A percentile compares a stretch with the other conserved stretches of the same genome.
Evolutionary conservation across 2,888 invertebrate genomes (phyloP).

Genomic region (Plebejus melissa): DNA sequence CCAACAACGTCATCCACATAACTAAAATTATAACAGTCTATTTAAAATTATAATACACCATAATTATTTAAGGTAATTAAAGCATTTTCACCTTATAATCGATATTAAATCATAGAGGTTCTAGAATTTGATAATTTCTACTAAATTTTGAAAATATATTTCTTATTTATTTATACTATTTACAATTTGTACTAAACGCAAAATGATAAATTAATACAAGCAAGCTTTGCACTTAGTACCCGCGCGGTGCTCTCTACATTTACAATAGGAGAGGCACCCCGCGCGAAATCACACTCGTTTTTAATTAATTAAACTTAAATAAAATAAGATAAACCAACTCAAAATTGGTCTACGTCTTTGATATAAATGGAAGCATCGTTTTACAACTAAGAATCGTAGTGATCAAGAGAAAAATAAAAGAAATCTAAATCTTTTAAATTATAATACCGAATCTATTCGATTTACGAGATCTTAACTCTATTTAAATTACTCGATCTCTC

Average conservation of each 20-base stretch:
- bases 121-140: conserved; percentile 63
- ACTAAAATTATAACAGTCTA: conserved; percentile 79
- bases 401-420: conserved; percentile 45
- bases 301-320: conserved; percentile 62
- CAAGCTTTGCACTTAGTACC: conserved; percentile 60
- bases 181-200: conserved; percentile 64
- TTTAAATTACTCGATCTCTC: conserved; percentile 30
- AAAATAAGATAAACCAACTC: conserved; percentile 72
- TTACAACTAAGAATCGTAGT: conserved; percentile 62
- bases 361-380: conserved; percentile 79
- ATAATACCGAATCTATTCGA: conserved; percentile 38
- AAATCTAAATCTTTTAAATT: conserved; percentile 32
- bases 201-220: conserved; percentile 67
- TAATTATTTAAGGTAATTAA: conserved; percentile 76
- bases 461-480: conserved; percentile 25
- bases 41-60: conserved; percentile 77
- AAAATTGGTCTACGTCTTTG: conserved; percentile 74
- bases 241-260: conserved; percentile 50
- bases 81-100: conserved; percentile 77
- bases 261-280: conserved; percentile 62
- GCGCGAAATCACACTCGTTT: conserved; percentile 73
- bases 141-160: conserved; percentile 53
- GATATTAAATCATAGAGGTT: conserved; percentile 74
- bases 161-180: conserved; percentile 62
- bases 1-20: conserved; percentile 51